Base-by-base conservation (phyloP, 1,140 invertebrate genomes). In the Drosophila teissieri region DNA sequence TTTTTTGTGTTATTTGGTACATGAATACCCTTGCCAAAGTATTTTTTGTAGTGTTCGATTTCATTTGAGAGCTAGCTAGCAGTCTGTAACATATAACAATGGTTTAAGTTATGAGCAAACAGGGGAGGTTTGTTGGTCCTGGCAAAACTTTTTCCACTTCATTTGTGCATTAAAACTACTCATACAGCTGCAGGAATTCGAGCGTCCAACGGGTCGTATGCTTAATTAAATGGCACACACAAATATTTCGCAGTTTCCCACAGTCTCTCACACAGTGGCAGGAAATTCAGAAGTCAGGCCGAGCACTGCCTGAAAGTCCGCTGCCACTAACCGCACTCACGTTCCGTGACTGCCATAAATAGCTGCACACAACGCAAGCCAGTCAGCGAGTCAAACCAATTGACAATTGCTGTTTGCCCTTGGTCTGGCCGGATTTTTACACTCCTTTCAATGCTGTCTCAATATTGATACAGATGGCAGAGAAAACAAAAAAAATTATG, bases 401-500 rank as follows among this genome's bases (percentile, higher is more conserved):
- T 68, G 73, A 77, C 73, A 76, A 76, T 67, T 57, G 61, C 36
- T 61, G 54, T 75, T 68, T 80, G 81, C 54, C 54, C 67, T 73
- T 54, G 82, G 68, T 80, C 82, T 75, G 76, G 79, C 51, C 51
- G 54, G 82, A 86, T 88, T 88, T 88, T 86, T 82, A 82, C 74
- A 78, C 78, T 85, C 52, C 74, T 85, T 78, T 81, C 82, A 82
- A 68, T 88, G 69, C 70, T 62, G 75, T 79, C 78, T 65, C 84
- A 86, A 86, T 86, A 86, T 86, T 86, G 73, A 69, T 64, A 73
- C 79, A 86, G 70, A 55, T 58, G 17, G 52, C 40, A 49, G 44
- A 39, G 19, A 12, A 61, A 34, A 19, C 58, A 17, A 36, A 68
- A 73, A 82, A 86, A 76, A 89, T 88, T 70, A 88, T 88, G 85